Evolutionary conservation across 2,797 vertebrate genomes (phyloP).

Genomic region (Agapornis canus): DNA sequence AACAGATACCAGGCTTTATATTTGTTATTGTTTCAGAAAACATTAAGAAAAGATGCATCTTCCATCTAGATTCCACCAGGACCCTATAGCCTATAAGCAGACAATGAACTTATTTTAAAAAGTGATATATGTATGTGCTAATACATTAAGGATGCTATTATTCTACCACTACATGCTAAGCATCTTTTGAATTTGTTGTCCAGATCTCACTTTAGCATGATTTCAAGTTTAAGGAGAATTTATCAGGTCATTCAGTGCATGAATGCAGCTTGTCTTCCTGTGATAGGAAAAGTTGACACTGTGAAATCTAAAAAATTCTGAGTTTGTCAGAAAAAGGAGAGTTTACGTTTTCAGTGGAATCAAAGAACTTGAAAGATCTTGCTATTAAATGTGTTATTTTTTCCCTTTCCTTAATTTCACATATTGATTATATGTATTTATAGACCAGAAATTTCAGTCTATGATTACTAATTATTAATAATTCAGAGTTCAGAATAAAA

Average conservation of each 20-base stretch:
- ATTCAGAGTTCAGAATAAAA: background rate
- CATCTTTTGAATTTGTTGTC: background rate
- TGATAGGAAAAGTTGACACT: background rate
- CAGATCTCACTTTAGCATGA: background rate
- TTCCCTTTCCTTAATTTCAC: background rate
- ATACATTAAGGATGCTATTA: background rate
- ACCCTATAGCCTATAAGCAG: background rate
- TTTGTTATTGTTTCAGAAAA: background rate
- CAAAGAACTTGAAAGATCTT: background rate
- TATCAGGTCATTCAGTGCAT: background rate
- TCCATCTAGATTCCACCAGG: background rate
- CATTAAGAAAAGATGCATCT: background rate
- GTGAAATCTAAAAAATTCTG: background rate
- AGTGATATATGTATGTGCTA: background rate
- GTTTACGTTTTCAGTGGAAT: background rate
- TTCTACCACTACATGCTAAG: background rate
- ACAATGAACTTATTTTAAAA: background rate
- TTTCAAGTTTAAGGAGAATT: slow-evolving; percentile 10
- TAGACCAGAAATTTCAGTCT: background rate
- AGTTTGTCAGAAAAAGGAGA: background rate
- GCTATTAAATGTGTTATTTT: background rate
- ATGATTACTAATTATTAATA: background rate
- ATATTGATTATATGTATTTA: background rate
- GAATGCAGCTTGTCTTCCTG: background rate
- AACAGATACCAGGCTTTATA: background rate